Evolutionary conservation across 2,113 vertebrate genomes (phyloP), one percentile per base, ranked within the genome.

Genomic region (Catharus fuscescens): DNA sequence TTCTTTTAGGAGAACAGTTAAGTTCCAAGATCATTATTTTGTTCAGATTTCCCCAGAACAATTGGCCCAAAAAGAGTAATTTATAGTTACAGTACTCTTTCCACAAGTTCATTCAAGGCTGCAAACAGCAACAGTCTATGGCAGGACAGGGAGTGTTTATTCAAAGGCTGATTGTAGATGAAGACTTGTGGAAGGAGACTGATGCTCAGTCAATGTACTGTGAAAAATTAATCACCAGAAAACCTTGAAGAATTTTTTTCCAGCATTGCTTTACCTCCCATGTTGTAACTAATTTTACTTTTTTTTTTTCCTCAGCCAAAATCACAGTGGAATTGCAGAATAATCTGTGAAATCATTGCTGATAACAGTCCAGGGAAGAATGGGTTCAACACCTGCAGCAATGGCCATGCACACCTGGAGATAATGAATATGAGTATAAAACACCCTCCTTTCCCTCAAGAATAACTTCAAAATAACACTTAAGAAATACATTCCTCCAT

Each of bases 61-160:
- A 56, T 1, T 74, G 52, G 31, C 15, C 56, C 31, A 26, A 82
- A 88, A 90, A 73, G 24, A 88, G 6, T 56, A 84, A 82, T 90
- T 91, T 88, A 83, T 32, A 73, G 40, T 34, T 61, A 70, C 40
- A 87, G 56, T 24, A 56, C 36, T 78, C 44, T 52, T 93, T 79
- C 34, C 42, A 77, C 45, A 86, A 86, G 61, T 90, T 91, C 57
- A 65, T 42, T 84, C 45, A 80, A 93, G 95, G 48, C n/a, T 91
- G 76, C 14, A 44, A 90, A 74, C 59, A 86, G 31, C 48, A 71
- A 65, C 0, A 0, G 34, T 53, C 76, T 52, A 56, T 29, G 42
- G 78, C 59, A 90, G 56, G 76, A 89, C 64, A 70, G 14, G 64
- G n/a, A 94, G 21, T 67, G 20, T 87, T 93, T 96, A 88, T 36